Evolutionary conservation across 2,113 vertebrate species (phyloP).

Genomic region (Drymodes brunneopygia): DNA sequence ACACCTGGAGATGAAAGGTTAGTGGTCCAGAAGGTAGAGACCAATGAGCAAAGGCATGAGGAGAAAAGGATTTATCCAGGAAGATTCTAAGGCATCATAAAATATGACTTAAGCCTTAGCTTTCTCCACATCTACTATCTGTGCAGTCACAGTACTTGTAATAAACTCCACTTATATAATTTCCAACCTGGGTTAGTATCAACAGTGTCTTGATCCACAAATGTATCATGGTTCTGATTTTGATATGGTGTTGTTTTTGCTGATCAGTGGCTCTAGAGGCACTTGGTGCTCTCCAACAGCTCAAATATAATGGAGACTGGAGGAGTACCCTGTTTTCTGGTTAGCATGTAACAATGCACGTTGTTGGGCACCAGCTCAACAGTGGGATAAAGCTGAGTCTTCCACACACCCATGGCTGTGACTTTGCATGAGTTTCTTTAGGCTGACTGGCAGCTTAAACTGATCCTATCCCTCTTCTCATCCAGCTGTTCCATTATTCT

Average conservation of each 20-base stretch:
- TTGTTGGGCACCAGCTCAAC: not conserved
- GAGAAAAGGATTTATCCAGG: not conserved
- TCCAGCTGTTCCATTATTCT: slow-evolving; percentile 1
- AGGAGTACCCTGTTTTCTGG: not conserved
- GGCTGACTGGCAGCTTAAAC: not conserved
- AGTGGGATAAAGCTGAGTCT: not conserved
- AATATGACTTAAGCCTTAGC: not conserved
- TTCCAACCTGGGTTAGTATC: not conserved
- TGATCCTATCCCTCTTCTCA: not conserved
- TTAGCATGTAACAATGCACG: fast-evolving
- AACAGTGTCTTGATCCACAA: not conserved
- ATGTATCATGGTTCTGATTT: not conserved
- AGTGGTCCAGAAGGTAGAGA: not conserved
- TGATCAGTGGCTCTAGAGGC: not conserved
- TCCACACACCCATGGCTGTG: not conserved
- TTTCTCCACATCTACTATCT: not conserved
- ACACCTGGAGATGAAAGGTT: not conserved
- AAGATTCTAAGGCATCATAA: not conserved
- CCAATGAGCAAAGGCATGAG: not conserved
- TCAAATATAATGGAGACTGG: not conserved
- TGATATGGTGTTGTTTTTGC: not conserved
- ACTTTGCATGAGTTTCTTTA: not conserved
- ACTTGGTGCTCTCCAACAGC: not conserved
- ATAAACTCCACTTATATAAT: not conserved
- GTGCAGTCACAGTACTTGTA: not conserved